Evolutionary conservation across 37 sponge, comb jelly and placozoan species (phyloP).

Genomic region (Spongilla lacustris): DNA sequence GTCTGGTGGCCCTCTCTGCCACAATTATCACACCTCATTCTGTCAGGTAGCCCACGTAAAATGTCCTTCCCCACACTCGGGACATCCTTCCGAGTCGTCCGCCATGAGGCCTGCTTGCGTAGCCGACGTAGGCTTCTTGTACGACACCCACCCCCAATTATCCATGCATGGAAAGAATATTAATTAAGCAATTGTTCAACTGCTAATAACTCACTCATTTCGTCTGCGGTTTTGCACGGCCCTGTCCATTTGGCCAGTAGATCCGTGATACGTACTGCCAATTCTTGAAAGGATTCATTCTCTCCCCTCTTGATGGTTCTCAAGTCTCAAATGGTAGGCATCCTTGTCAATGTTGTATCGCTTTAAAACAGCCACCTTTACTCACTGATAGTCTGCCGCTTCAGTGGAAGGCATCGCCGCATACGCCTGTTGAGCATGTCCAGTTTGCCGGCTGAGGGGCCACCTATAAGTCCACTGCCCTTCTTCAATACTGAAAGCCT

Average conservation of each 20-base stretch:
- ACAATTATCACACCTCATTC: background rate
- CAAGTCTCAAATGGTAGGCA: background rate
- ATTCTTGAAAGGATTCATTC: background rate
- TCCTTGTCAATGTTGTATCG: conserved; percentile 5
- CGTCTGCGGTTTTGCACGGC: background rate
- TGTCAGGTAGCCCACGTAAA: background rate
- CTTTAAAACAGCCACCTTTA: conserved; percentile 14
- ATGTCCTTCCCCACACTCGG: background rate
- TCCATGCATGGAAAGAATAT: background rate
- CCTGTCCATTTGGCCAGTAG: conserved; percentile 5
- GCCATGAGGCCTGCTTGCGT: background rate
- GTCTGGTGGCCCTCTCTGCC: background rate
- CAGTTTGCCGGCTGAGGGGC: background rate
- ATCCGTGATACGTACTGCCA: background rate
- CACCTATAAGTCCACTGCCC: background rate
- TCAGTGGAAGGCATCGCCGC: conserved; percentile 6
- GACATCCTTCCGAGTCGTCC: background rate
- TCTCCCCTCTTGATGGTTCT: background rate
- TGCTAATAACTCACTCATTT: background rate
- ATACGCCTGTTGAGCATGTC: conserved; percentile 17
- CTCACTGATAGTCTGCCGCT: background rate
- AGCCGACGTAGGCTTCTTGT: background rate
- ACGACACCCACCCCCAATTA: background rate
- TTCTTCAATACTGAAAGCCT: background rate
- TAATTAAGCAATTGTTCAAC: conserved; percentile 20